Conservation (phyloP, 2,888 invertebrate genomes). For the Agrochola litura region DNA sequence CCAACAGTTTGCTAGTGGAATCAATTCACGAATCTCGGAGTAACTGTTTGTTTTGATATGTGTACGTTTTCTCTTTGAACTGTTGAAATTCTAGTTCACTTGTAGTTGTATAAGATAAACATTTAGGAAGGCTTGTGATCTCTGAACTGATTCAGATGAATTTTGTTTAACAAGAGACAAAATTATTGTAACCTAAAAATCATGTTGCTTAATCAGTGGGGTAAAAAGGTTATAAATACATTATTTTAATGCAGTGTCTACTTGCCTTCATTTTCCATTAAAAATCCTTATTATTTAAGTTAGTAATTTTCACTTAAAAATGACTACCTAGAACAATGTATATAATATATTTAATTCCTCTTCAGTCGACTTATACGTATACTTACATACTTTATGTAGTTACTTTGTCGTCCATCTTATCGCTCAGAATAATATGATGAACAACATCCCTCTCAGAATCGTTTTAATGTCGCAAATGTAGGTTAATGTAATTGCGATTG, state of each 20-base stretch:
- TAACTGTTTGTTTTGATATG: slow-evolving; percentile 49
- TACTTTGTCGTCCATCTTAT: slow-evolving; percentile 23
- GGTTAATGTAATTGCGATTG: slow-evolving; percentile 56
- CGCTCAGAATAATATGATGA: slow-evolving; percentile 21
- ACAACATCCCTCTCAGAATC: slow-evolving; percentile 41
- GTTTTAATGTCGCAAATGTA: slow-evolving; percentile 55
- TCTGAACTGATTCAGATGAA: slow-evolving; percentile 16
- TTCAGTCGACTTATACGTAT: background rate
- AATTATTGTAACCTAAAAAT: background rate
- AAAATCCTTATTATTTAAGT: too few species aligned
- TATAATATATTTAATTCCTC: background rate
- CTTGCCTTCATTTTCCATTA: background rate
- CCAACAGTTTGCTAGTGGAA: slow-evolving; percentile 34
- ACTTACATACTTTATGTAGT: background rate
- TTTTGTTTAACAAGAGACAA: background rate
- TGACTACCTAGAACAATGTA: background rate
- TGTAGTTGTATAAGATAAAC: slow-evolving; percentile 35
- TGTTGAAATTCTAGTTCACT: slow-evolving; percentile 24
- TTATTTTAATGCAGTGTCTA: background rate
- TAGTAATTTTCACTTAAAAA: too few species aligned
- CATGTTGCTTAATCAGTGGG: background rate
- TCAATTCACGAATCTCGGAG: slow-evolving; percentile 42
- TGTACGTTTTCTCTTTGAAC: slow-evolving; percentile 51
- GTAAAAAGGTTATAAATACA: background rate
- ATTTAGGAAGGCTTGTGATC: slow-evolving; percentile 19